Evolutionary conservation across 2,797 vertebrate species (phyloP).

Genomic region (Lithobates pipiens): DNA sequence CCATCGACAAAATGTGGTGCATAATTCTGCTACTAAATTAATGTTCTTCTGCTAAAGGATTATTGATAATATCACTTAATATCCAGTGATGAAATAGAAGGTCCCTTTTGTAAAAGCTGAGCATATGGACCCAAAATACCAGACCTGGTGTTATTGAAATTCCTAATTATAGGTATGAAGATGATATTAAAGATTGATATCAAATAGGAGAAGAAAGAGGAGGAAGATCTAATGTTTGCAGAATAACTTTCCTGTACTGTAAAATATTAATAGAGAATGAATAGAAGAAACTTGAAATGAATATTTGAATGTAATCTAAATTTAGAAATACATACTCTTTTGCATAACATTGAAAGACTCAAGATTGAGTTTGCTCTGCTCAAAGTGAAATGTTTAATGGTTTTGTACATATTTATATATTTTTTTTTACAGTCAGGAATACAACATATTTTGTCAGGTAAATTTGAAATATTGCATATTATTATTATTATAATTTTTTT

Average conservation of each 20-base stretch:
- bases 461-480: not conserved
- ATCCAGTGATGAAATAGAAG: not conserved
- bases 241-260: not conserved
- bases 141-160: not conserved
- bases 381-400: not conserved
- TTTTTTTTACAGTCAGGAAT: not conserved
- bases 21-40: too few relatives aligned
- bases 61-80: not conserved
- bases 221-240: constrained; percentile 13
- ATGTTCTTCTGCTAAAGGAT: too few relatives aligned
- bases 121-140: not conserved
- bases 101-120: not conserved
- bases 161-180: not conserved
- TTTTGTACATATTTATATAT: not conserved
- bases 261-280: constrained; percentile 8
- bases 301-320: not conserved
- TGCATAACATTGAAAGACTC: not conserved
- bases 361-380: not conserved
- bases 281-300: not conserved
- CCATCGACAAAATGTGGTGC: too few relatives aligned
- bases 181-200: constrained; percentile 13
- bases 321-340: not conserved
- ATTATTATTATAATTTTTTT: too few relatives aligned
- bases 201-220: constrained; percentile 2
- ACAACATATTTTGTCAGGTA: too few relatives aligned